Evolutionary conservation across 2,113 vertebrate species (phyloP).

Genomic region (Irena cyanogastra): DNA sequence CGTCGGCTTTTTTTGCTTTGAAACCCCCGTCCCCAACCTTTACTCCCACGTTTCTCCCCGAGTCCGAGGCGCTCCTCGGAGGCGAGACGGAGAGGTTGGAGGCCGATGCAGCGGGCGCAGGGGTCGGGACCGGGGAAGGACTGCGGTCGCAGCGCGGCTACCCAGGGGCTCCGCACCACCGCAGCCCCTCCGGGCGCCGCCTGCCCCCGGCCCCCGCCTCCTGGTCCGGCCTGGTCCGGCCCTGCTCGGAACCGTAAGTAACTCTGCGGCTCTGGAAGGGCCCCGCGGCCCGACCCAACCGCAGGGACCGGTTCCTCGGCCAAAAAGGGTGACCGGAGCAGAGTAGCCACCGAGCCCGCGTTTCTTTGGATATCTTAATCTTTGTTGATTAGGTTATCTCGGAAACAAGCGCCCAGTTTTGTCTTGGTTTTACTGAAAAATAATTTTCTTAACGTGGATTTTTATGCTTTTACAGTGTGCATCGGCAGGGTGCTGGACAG

Average conservation of each 20-base stretch:
- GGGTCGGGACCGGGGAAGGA: background rate
- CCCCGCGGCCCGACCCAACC: background rate
- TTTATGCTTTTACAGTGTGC: background rate
- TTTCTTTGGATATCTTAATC: background rate
- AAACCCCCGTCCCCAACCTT: rapidly evolving
- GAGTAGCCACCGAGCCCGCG: background rate
- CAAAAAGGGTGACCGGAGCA: background rate
- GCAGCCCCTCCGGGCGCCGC: background rate
- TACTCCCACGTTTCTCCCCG: background rate
- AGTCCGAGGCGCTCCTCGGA: background rate
- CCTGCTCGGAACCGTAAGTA: background rate
- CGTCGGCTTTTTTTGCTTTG: background rate
- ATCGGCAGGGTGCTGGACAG: background rate
- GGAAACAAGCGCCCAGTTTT: background rate
- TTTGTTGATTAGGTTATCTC: background rate
- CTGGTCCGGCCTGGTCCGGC: background rate
- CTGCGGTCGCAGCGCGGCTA: background rate
- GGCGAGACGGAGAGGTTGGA: background rate
- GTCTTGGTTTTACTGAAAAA: background rate
- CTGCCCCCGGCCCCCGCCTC: background rate
- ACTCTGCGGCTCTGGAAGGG: background rate
- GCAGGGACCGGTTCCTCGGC: background rate
- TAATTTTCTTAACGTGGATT: background rate
- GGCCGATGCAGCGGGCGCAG: background rate
- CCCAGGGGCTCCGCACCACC: background rate